A percentile compares a stretch with the other conserved stretches of the same genome.
Evolutionary conservation across 2,888 invertebrate genomes (phyloP).

Genomic region (Nomada fucata): DNA sequence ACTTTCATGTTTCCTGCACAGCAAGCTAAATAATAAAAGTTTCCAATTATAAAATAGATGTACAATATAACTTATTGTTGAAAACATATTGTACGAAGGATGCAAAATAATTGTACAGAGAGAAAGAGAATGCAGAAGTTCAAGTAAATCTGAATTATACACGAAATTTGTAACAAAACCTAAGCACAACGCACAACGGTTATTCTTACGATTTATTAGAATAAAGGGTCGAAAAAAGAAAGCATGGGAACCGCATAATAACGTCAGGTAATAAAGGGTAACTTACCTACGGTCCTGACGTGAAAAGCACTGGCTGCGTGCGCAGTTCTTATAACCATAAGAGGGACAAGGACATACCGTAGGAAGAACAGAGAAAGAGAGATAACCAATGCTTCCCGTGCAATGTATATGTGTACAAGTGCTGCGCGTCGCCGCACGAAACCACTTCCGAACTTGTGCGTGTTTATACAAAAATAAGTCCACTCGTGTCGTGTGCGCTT

Average conservation of each 20-base stretch:
- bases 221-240: not conserved
- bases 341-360: slow-evolving; percentile 29
- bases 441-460: slow-evolving; percentile 54
- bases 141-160: no score
- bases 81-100: not conserved
- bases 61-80: not conserved
- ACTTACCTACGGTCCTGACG: slow-evolving; percentile 59
- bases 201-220: not conserved
- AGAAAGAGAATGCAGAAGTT: not conserved
- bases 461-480: slow-evolving; percentile 61
- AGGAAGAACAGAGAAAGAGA: not conserved
- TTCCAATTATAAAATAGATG: not conserved
- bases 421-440: slow-evolving; percentile 52
- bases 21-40: not conserved
- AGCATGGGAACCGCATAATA: not conserved
- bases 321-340: slow-evolving; percentile 61
- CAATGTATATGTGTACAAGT: slow-evolving; percentile 44
- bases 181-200: not conserved
- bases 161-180: not conserved
- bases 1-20: not conserved
- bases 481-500: slow-evolving; percentile 34
- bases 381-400: slow-evolving; percentile 13
- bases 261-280: not conserved
- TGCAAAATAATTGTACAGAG: not conserved
- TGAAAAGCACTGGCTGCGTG: slow-evolving; percentile 71